Conservation (phyloP, 2,888 invertebrate species). For the Eledone cirrhosa region DNA sequence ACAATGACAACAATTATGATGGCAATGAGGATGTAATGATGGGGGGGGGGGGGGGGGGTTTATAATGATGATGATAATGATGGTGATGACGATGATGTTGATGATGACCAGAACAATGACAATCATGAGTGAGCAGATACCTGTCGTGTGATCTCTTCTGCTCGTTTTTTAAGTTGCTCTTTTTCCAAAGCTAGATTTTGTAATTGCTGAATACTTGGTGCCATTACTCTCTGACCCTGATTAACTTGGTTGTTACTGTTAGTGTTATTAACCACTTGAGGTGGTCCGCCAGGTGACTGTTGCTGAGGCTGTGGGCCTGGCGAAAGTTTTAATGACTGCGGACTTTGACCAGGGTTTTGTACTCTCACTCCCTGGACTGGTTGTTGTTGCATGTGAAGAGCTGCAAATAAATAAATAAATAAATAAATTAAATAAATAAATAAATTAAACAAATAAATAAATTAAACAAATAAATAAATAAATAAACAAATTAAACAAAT, state of each 20-base stretch:
- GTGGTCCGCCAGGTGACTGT: conserved; percentile 37
- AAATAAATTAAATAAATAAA: not conserved
- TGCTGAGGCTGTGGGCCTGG: conserved; percentile 39
- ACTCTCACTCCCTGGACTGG: conserved; percentile 35
- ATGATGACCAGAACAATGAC: too few species aligned
- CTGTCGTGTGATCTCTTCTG: conserved; percentile 89
- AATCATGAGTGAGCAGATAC: conserved; percentile 67
- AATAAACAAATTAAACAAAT: too few species aligned
- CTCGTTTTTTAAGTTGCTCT: conserved; percentile 86
- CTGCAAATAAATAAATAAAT: conserved; percentile 36
- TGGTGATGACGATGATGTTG: too few species aligned
- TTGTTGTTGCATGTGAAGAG: conserved; percentile 50
- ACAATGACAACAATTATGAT: too few species aligned
- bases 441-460: too few species aligned
- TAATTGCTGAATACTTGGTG: conserved; percentile 69
- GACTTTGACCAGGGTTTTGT: conserved; percentile 70
- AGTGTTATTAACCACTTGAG: conserved; percentile 31
- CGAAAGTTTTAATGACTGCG: conserved; percentile 56
- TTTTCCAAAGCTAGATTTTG: conserved; percentile 80
- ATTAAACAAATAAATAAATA: too few species aligned
- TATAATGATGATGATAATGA: too few species aligned
- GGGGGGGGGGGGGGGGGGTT: too few species aligned
- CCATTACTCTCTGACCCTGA: conserved; percentile 63
- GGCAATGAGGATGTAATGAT: too few species aligned
- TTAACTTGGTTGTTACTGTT: conserved; percentile 66